Base-by-base conservation (phyloP, 1,140 invertebrate genomes). In the Meloidogyne hapla region DNA sequence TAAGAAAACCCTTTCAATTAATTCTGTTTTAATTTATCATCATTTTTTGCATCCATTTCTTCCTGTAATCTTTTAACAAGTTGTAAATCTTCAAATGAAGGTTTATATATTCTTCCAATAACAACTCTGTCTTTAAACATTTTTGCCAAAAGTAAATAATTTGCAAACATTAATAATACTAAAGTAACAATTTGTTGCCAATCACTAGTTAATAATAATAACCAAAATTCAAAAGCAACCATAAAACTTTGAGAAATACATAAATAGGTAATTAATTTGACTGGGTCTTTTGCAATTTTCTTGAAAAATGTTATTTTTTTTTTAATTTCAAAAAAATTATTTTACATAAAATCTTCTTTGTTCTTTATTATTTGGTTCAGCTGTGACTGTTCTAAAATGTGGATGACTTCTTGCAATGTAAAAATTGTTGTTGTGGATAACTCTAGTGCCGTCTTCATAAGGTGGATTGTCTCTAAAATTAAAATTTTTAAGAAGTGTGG, bases 171-270 rank as follows among this genome's bases (percentile, higher is more conserved):
- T 28, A 96, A 89, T 42, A 95, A 89, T 15, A 92, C 91, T 76
- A 95, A 90, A 21, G 94, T 93, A 12, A 96, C 84, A 40, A 95
- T 91, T 86, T 95, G 92, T 88, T 95, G 93, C 95, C 95, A 98
- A 81, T 94, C 92, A 10, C 91, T 91, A 2, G 92, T 91, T 64
- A 92, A 90, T 78, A 93, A 89, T 0, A 97, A 85, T 26, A 94
- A 89, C 67, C 92, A 89, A 62, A 96, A 89, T 88, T 96, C 92
- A 23, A 92, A 88, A 1, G 91, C 87, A 18, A 96, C 90, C 23
- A 90, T 89, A 86, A 81, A 83, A 84, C 83, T 82, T 74, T 81
- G 77, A 77, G 78, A 85, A 3, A 91, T 90, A 10, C 95, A 89
- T 40, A 95, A 85, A 26, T 91, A 89, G 81, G 91, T 92, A n/a